Base-by-base conservation (phyloP, 1,140 invertebrate genomes). In the Acromyrmex charruanus region DNA sequence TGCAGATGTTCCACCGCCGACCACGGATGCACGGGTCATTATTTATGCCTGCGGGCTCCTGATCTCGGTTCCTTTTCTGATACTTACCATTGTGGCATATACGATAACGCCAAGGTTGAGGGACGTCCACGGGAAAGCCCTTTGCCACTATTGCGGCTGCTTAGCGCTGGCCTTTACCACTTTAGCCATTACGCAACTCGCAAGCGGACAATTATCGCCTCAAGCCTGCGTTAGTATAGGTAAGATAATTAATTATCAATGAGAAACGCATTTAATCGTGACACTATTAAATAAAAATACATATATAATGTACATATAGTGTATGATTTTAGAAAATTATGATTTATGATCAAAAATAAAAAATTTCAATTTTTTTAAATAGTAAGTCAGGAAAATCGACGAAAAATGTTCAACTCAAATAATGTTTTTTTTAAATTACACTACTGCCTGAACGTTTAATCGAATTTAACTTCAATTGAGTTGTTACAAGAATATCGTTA, bases 31-130 rank as follows among this genome's bases (percentile, higher is more conserved):
- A 5, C 89, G 92, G 59, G 65, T 95, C 21, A 93, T 87, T 9
- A 88, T 95, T 55, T 95, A 95, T 84, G 93, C 94, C 10, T 91
- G 91, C 28, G 95, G 95, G 2, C 92, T 96, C 51, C 79, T 96
- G 49, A 93, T 96, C 77, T 96, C 96, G 0, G 94, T 96, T 51
- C 94, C 95, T 10, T 96, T 96, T 90, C 91, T 96, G 58, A 87
- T 96, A 18, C 90, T 95, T 18, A 96, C 96, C 5, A 94, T 96
- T 9, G 74, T 93, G 14, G 94, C 95, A 3, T 96, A 96, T 84
- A 90, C 88, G 21, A 94, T 95, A 18, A 95, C 95, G 0, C 95
- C 95, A 12, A 94, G 94, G 59, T 88, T 96, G 21, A 90, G 92
- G 85, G 95, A 96, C 68, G 79, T 95, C n/a, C 94, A 95, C 80